Evolutionary conservation across 2,113 vertebrate genomes (phyloP).

Genomic region (Lutjanus erythropterus): DNA sequence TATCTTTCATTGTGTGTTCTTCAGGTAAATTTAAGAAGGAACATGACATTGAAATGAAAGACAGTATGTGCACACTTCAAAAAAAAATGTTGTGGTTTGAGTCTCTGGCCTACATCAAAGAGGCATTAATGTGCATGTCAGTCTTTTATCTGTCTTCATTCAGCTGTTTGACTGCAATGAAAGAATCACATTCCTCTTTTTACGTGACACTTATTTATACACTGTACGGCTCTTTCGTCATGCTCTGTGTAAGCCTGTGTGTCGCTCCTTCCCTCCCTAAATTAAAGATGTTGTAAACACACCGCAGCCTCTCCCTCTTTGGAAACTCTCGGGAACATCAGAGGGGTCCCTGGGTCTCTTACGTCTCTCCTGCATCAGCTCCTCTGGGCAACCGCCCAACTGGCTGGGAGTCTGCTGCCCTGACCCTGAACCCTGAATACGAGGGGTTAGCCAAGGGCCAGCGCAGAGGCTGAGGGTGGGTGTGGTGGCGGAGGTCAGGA

Average conservation of each 20-base stretch:
- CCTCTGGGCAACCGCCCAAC: conserved; percentile 78
- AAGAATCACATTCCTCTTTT: conserved; percentile 65
- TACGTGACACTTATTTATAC: conserved; percentile 79
- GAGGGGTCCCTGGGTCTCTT: conserved; percentile 71
- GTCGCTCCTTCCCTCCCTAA: conserved; percentile 49
- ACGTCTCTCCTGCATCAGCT: conserved; percentile 66
- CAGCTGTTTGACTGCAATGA: conserved; percentile 65
- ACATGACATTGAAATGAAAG: neutral
- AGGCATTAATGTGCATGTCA: conserved; percentile 16
- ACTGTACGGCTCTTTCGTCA: conserved; percentile 57
- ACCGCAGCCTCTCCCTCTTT: conserved; percentile 71
- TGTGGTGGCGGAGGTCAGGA: conserved; percentile 76
- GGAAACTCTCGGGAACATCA: conserved; percentile 75
- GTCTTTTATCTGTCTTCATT: conserved; percentile 47
- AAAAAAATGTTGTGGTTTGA: neutral
- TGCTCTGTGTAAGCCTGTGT: conserved; percentile 39
- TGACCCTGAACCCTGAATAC: conserved; percentile 80
- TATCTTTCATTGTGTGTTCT: neutral
- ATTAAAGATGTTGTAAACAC: conserved; percentile 82
- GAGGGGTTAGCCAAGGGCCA: conserved; percentile 84
- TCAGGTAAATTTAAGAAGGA: neutral
- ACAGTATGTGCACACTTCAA: neutral
- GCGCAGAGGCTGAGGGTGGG: conserved; percentile 70
- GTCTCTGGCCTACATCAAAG: conserved; percentile 7
- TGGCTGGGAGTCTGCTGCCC: conserved; percentile 80